phyloP scores from a whole-genome alignment of 2,113 vertebrate species.

The Microcebus griseorufus region DNA sequence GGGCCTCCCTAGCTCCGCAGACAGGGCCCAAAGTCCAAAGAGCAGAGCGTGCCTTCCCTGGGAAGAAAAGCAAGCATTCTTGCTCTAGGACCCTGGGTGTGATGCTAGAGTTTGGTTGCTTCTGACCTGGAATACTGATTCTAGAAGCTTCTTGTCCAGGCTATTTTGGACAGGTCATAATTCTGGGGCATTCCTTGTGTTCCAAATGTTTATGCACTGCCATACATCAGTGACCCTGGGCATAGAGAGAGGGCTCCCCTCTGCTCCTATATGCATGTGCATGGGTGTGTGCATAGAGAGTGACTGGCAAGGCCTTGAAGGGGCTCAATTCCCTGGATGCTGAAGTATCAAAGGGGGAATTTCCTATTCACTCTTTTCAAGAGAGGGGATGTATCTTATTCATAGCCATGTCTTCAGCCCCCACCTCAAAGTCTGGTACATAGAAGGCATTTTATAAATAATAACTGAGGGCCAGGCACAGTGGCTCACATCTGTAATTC shows the following conservation, averaged over 20 bases:
- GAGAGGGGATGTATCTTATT: background rate
- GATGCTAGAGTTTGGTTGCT: background rate
- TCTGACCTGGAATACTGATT: background rate
- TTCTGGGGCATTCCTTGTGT: background rate
- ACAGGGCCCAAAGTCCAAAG: background rate
- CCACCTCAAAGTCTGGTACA: background rate
- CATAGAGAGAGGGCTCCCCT: background rate
- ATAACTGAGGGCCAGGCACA: background rate
- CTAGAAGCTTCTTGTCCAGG: background rate
- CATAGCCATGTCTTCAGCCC: background rate
- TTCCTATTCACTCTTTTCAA: background rate
- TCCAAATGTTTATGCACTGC: background rate
- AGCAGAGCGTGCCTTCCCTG: background rate
- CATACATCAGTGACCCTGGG: background rate
- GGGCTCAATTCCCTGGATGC: background rate
- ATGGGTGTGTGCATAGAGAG: background rate
- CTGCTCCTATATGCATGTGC: rapidly evolving
- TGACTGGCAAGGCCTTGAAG: background rate
- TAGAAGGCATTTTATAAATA: slow-evolving; percentile 14
- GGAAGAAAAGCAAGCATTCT: background rate
- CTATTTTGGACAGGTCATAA: background rate
- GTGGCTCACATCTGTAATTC: no score
- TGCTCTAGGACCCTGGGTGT: background rate
- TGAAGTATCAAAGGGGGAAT: background rate
- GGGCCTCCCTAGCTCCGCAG: background rate